Conservation (phyloP, 2,113 vertebrate genomes). For the Amblyornis subalaris region DNA sequence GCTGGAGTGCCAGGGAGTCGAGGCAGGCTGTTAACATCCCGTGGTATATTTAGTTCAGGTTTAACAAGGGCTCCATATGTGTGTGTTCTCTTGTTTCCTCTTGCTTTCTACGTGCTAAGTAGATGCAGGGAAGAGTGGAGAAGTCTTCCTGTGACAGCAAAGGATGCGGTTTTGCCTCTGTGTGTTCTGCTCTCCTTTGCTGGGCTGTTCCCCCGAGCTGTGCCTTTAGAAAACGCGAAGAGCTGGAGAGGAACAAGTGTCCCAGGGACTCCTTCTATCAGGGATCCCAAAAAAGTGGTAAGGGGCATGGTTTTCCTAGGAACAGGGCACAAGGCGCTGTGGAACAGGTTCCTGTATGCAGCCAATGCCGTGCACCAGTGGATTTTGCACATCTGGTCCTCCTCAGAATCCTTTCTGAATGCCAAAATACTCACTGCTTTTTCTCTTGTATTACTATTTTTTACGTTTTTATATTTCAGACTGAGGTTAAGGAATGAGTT, state of each 20-base stretch:
- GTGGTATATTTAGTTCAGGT: conserved; percentile 28
- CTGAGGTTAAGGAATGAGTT: neutral
- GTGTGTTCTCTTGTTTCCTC: conserved; percentile 28
- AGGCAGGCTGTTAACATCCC: conserved; percentile 31
- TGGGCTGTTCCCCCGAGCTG: neutral
- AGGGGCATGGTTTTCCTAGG: neutral
- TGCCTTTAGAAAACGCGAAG: neutral
- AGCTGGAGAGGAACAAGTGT: neutral
- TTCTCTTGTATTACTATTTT: neutral
- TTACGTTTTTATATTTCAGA: neutral
- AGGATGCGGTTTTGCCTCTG: neutral
- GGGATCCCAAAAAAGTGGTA: neutral
- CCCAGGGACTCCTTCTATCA: neutral
- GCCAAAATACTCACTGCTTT: neutral
- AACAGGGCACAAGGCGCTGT: rapidly evolving
- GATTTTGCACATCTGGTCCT: neutral
- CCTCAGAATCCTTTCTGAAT: neutral
- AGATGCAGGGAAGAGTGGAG: conserved; percentile 28
- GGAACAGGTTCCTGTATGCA: neutral
- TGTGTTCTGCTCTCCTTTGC: neutral
- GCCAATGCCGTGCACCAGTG: rapidly evolving
- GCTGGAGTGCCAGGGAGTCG: neutral
- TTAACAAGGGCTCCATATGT: conserved; percentile 23
- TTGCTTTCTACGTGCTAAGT: conserved; percentile 36
- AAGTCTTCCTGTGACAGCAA: neutral